A percentile compares a stretch with the other conserved stretches of the same genome.
These are phyloP conservation scores for Hemibagrus wyckioides DNA, from an alignment of 2,113 vertebrate genomes.

Conservation along the genomic window DNA sequence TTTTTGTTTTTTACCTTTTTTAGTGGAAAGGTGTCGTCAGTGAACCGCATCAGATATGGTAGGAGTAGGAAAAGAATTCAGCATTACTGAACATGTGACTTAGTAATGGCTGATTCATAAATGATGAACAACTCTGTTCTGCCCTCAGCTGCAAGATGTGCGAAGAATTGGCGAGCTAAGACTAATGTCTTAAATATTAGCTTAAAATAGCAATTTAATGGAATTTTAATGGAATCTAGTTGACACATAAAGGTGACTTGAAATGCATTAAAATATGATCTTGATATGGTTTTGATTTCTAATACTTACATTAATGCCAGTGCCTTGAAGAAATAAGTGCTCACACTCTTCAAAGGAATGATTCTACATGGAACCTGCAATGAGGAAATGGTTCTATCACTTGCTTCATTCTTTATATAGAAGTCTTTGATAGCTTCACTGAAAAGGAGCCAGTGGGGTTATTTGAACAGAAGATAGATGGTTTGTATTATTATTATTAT, in stretches of 20 bases:
- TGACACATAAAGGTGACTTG: not conserved
- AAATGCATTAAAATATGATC: not conserved
- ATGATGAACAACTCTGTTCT: not conserved
- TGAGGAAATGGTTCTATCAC: no score
- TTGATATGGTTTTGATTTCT: not conserved
- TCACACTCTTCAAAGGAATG: no score
- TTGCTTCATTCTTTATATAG: no score
- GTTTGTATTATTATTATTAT: no score
- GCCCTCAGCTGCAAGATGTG: not conserved
- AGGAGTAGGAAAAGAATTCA: not conserved
- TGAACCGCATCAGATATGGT: not conserved
- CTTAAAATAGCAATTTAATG: not conserved
- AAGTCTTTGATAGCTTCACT: no score
- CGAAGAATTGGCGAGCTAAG: not conserved
- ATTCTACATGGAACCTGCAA: no score
- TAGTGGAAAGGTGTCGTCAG: not conserved
- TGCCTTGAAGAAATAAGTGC: not conserved
- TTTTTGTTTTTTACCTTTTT: not conserved
- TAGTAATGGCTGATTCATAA: not conserved
- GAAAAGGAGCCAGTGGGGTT: no score
- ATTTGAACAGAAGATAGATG: no score
- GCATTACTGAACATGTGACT: not conserved
- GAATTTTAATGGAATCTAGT: not conserved
- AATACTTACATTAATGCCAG: not conserved
- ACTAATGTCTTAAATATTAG: not conserved